These are phyloP conservation scores for Euthynnus affinis DNA, from an alignment of 2,797 vertebrate species.

Conservation along the genomic window DNA sequence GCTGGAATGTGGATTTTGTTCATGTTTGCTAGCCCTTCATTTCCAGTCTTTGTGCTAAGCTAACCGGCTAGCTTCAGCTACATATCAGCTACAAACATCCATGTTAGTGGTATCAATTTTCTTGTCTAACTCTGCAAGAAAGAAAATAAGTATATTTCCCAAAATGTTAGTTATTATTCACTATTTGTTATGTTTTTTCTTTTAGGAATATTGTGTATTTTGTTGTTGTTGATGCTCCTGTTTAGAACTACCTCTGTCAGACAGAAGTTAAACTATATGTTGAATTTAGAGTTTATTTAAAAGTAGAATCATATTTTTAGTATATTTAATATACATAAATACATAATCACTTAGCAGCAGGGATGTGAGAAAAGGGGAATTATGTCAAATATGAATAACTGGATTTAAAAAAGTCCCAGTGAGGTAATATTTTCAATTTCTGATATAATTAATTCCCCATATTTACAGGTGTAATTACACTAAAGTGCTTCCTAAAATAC, in stretches of 20 bases:
- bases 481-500: conserved; percentile 43
- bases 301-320: background rate
- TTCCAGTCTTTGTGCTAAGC: background rate
- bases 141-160: too few species aligned
- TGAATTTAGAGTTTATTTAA: conserved; percentile 4
- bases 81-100: too few species aligned
- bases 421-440: background rate
- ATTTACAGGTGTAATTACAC: background rate
- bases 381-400: background rate
- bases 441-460: background rate
- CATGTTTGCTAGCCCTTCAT: too few species aligned
- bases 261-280: conserved; percentile 7
- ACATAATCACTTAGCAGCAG: conserved; percentile 14
- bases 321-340: background rate
- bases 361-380: conserved; percentile 2
- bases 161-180: background rate
- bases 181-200: background rate
- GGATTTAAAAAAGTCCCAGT: background rate
- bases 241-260: conserved; percentile 63
- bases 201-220: conserved; percentile 16
- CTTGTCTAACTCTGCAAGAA: background rate
- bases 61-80: background rate
- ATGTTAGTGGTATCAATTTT: too few species aligned
- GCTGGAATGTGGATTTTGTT: background rate
- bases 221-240: conserved; percentile 3